Base-by-base conservation (phyloP, 2,888 invertebrate species). In the Amphimallon solstitiale region DNA sequence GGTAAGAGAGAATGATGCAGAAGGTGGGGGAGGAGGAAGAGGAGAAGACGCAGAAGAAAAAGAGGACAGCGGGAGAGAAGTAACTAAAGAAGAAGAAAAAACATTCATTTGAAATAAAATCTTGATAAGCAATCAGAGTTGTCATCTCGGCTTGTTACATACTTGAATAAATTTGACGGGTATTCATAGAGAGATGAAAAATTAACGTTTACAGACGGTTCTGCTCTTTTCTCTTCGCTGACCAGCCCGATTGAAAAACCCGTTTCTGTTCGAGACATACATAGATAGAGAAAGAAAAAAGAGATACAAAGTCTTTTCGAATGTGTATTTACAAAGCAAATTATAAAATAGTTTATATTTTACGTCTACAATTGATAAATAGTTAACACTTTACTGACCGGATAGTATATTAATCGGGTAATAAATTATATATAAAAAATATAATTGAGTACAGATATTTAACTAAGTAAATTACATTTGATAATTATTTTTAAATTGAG, bases 121-220 rank as follows among this genome's bases (percentile, higher is more conserved):
- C 65, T 65, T 65, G 65, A 65, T 65, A 65, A 65, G 61, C 61
- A 65, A 65, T 65, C 65, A 51, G 51, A 65, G 65, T 65, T 65
- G 65, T 65, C 65, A 65, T 65, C 65, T 65, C 61, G 65, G 61
- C 65, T 59, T 60, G 65, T 65, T 60, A 60, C 65, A 65, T 60
- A 65, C 63, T 66, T 63, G 66, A 66, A 63, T 66, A 66, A 66
- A 66, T 66, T 66, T 66, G 66, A 66, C 66, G 51, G 66, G 48
- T 59, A 63, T 66, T 66, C 66, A 66, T 66, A 66, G 66, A 66
- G 54, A 63, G 66, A 66, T 66, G 66, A 66, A 66, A 66, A 66
- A 66, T 66, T 64, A 64, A 52, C 64, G 54, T 64, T 45, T 40
- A 40, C 56, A 40, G 56, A 56, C 56, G 38, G 56, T 23, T 15